A percentile compares a stretch with the other conserved stretches of the same genome.
Conservation (phyloP, 2,113 vertebrate species). For the Pseudorhombus dupliciocellatus region DNA sequence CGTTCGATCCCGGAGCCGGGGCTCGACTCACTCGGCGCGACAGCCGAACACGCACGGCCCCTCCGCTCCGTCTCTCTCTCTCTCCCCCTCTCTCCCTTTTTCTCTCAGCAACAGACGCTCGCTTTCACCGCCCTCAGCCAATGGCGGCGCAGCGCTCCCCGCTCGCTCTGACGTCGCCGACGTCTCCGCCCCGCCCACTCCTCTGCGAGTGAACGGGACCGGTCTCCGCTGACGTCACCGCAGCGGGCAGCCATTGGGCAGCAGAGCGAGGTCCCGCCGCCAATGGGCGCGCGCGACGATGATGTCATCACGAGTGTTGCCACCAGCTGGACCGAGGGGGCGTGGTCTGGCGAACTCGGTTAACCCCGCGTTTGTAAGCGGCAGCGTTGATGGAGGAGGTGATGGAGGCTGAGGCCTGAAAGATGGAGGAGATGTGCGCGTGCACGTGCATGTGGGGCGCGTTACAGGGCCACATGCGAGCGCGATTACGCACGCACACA, state of each 20-base stretch:
- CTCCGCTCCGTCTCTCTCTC: constrained; percentile 37
- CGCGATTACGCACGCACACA: background rate
- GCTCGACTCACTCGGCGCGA: background rate
- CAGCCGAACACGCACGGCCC: constrained; percentile 36
- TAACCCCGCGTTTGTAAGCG: constrained; percentile 76
- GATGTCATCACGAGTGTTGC: constrained; percentile 87
- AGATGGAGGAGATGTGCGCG: constrained; percentile 2
- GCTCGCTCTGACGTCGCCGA: constrained; percentile 67
- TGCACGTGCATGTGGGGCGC: constrained; percentile 10
- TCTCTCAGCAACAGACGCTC: constrained; percentile 88
- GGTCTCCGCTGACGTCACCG: constrained; percentile 79
- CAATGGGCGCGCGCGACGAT: constrained; percentile 75
- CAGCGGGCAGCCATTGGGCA: constrained; percentile 73
- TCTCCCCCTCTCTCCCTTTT: constrained; percentile 66
- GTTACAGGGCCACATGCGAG: background rate
- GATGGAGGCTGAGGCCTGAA: constrained; percentile 1
- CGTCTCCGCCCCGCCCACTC: constrained; percentile 68
- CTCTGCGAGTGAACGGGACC: constrained; percentile 65
- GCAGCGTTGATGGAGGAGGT: constrained; percentile 17
- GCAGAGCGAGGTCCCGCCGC: constrained; percentile 45
- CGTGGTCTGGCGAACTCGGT: constrained; percentile 80
- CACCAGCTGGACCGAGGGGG: constrained; percentile 85
- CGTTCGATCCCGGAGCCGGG: background rate
- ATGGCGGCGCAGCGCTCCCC: constrained; percentile 59
- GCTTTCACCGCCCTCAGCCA: constrained; percentile 72